Evolutionary conservation across 2,888 invertebrate species (phyloP).

Genomic region (Acronicta aceris): DNA sequence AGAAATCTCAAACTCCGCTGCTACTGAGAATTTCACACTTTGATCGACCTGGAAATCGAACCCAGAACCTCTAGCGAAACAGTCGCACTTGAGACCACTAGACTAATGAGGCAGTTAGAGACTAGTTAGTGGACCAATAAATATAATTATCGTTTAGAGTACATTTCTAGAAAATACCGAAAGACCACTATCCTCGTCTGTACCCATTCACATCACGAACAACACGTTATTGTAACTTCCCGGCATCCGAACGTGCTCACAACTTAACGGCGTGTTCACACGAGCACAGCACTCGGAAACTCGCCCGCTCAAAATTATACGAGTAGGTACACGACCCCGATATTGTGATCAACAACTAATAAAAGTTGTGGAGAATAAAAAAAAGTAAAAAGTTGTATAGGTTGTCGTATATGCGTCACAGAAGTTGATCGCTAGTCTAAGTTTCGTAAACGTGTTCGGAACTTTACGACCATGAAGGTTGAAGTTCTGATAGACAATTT

Average conservation of each 20-base stretch:
- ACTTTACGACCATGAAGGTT: constrained; percentile 26
- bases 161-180: neutral
- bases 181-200: constrained; percentile 12
- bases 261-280: constrained; percentile 43
- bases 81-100: too few species aligned
- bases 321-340: neutral
- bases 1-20: too few species aligned
- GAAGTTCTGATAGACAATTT: neutral
- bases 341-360: constrained; percentile 38
- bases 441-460: constrained; percentile 22
- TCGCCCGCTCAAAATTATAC: constrained; percentile 36
- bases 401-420: constrained; percentile 29
- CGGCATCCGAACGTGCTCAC: constrained; percentile 29
- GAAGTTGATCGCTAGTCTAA: constrained; percentile 14
- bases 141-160: too few species aligned
- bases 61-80: too few species aligned
- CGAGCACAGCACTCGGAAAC: constrained; percentile 15
- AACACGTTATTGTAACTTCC: constrained; percentile 41
- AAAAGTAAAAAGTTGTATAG: constrained; percentile 24
- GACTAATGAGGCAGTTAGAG: too few species aligned
- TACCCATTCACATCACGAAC: constrained; percentile 42
- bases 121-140: too few species aligned
- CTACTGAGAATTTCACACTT: too few species aligned
- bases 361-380: constrained; percentile 29
- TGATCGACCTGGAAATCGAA: too few species aligned